Evolutionary conservation across 2,797 vertebrate genomes (phyloP), one percentile per base, ranked within the genome.

Genomic region (Meriones psammophilus): DNA sequence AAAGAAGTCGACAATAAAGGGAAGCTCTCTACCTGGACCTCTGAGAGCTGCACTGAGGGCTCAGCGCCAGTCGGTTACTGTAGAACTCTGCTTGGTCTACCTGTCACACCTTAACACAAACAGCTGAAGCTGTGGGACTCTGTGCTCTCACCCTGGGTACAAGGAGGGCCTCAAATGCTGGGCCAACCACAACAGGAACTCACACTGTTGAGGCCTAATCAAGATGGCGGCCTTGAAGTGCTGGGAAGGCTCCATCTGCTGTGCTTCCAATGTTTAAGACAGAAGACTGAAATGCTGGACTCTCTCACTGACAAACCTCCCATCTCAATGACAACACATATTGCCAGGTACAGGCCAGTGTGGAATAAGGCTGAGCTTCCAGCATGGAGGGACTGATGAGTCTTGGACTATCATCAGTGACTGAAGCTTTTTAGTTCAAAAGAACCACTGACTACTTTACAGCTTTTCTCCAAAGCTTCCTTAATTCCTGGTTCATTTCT

Each of bases 1-100:
- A 76, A 94, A 89, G 89, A n/a, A 92, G n/a, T 62, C 5, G 58
- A 30, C 46, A 74, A 68, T 66, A 46, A 94, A 80, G 96, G 24
- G 56, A 42, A 30, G n/a, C 64, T 87, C 88, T 91, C 78, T 30
- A 33, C 39, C n/a, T 92, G 42, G 64, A 7, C 73, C 68, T 62
- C 87, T 92, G 33, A 86, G 42, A 85, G 92, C 68, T 71, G 15
- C 22, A 73, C 17, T 89, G 33, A 64, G 88, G 69, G 66, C 39
- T 60, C 66, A 79, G 84, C 77, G 0, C 30, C 30, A 90, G 36
- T 56, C 88, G 2, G 39, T 54, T 86, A 77, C 73, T 94, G 80
- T 84, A 93, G 73, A 60, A 60, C 46, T 87, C 8, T 68, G 62
- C 39, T 50, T 30, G 9, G 54, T 69, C 81, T 50, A 79, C 20